Evolutionary conservation across 2,113 vertebrate species (phyloP).

Genomic region (Notechis scutatus): DNA sequence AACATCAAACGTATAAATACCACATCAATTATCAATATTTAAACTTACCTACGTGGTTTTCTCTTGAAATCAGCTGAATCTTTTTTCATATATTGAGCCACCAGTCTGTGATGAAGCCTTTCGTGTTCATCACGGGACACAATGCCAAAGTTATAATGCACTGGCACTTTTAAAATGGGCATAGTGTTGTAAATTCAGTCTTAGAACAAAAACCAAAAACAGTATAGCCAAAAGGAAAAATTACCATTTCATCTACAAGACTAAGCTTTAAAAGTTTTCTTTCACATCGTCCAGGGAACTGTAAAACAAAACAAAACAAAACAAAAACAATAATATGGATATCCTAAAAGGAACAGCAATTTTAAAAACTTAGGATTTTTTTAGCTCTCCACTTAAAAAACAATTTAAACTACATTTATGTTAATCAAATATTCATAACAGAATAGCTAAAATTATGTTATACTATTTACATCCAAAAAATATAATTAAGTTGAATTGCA

Average conservation of each 20-base stretch:
- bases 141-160: constrained; percentile 43
- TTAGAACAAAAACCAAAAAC: not conserved
- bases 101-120: constrained; percentile 32
- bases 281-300: not conserved
- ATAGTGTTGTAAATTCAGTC: constrained; percentile 22
- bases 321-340: accelerated
- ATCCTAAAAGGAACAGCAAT: not conserved
- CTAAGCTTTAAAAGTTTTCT: not conserved
- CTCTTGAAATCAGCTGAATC: not conserved
- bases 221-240: not conserved
- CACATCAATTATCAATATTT: not conserved
- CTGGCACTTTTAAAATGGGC: constrained; percentile 39
- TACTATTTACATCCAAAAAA: not conserved
- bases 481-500: constrained; percentile 2
- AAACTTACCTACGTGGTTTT: constrained; percentile 35
- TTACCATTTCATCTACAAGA: not conserved
- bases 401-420: not conserved
- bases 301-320: not conserved
- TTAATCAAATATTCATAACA: not conserved
- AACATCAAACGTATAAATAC: not conserved
- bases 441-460: constrained; percentile 8
- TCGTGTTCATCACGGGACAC: constrained; percentile 35
- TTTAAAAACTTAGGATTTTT: not conserved
- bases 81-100: constrained; percentile 16
- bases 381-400: not conserved